A percentile compares a stretch with the other conserved stretches of the same genome.
phyloP scores from a whole-genome alignment of 1,140 invertebrate species.

The Cherax destructor region DNA sequence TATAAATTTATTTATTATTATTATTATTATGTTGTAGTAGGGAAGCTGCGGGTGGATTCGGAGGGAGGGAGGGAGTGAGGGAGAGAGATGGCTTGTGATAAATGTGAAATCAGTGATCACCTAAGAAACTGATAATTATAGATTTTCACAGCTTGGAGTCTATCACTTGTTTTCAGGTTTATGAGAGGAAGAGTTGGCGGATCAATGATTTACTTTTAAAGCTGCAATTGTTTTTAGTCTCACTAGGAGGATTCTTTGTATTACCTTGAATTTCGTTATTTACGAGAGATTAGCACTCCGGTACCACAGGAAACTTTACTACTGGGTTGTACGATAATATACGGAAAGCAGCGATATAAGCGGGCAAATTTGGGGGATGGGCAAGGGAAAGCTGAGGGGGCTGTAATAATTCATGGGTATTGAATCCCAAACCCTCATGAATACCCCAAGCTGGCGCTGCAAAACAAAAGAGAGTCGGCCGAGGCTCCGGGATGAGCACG shows the following conservation, averaged over 20 bases:
- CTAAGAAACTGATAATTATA: background rate
- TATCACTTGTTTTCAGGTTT: background rate
- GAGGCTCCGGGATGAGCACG: constrained; percentile 3
- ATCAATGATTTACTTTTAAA: constrained; percentile 8
- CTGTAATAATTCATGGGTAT: constrained; percentile 51
- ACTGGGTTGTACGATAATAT: background rate
- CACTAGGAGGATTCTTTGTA: background rate
- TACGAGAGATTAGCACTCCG: background rate
- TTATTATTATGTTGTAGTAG: too few relatives aligned
- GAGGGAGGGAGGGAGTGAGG: background rate
- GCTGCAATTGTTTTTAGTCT: background rate
- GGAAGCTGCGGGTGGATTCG: background rate
- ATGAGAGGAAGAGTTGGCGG: background rate
- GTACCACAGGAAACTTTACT: background rate
- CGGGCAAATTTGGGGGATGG: background rate
- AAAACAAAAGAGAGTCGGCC: constrained; percentile 48
- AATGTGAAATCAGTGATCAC: background rate
- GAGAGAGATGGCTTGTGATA: background rate
- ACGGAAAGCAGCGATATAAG: background rate
- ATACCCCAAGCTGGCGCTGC: constrained; percentile 40
- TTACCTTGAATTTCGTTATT: background rate
- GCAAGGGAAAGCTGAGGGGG: background rate
- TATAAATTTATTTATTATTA: too few relatives aligned
- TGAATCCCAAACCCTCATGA: constrained; percentile 56
- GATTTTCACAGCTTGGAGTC: background rate